These are phyloP conservation scores for Nephrotoma flavescens DNA, from an alignment of 2,888 invertebrate genomes.

Conservation along the genomic window DNA sequence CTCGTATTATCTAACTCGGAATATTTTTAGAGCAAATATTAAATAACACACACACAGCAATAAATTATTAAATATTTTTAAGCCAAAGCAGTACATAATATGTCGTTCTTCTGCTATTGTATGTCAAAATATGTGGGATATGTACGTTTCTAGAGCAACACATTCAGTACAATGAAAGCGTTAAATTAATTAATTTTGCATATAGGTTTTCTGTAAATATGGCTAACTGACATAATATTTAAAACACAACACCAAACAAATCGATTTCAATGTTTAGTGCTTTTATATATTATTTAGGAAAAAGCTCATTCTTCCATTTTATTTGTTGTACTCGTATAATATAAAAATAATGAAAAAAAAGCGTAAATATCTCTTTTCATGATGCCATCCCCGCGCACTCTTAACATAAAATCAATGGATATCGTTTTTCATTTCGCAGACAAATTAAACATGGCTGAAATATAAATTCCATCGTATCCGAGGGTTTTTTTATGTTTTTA, in stretches of 20 bases:
- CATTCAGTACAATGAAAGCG: background rate
- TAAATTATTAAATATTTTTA: background rate
- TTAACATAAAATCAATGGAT: background rate
- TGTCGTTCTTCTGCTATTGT: background rate
- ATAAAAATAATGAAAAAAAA: background rate
- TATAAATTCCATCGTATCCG: background rate
- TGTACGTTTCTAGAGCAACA: background rate
- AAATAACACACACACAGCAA: background rate
- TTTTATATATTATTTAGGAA: background rate
- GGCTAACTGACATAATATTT: background rate
- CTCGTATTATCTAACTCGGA: background rate
- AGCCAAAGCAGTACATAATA: background rate
- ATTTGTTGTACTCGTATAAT: no score
- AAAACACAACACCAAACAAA: background rate
- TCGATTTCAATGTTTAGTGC: background rate
- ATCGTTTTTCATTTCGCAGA: background rate
- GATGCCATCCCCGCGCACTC: background rate
- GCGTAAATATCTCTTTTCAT: background rate
- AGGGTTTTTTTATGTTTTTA: background rate
- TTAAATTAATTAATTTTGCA: background rate
- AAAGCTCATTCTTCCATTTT: background rate
- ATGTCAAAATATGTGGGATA: background rate
- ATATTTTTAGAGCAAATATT: background rate
- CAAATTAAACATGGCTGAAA: background rate
- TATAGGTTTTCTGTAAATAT: background rate